Base-by-base conservation (phyloP, 1,140 invertebrate species). In the Agrilus planipennis region DNA sequence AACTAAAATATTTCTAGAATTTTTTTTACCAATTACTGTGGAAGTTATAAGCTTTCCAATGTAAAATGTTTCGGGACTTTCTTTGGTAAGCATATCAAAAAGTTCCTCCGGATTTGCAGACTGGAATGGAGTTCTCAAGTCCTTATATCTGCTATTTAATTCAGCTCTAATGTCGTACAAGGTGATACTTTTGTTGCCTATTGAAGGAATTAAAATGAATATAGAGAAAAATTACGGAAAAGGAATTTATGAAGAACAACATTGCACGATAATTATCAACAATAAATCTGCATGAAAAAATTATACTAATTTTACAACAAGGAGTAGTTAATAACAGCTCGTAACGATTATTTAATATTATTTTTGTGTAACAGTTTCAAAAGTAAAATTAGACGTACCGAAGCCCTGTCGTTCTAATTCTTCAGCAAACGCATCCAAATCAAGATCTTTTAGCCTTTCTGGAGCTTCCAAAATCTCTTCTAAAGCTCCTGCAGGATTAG, bases 361-460 rank as follows among this genome's bases (percentile, higher is more conserved):
- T n/a, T n/a, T n/a, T n/a, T n/a, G n/a, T n/a, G 15, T 21, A 40
- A 18, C 27, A 15, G 16, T 21, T 9, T 23, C 18, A 27, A 12
- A 31, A 30, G n/a, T 16, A 30, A 3, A 9, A 30, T 14, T 18
- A 29, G 34, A 34, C 27, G 11, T 41, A 45, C 44, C 50, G 40
- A 55, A 57, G 27, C 75, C 82, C 68, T 96, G 93, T 47, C 92
- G 72, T 57, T 96, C 86, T 34, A 99, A 68, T 67, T 99, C 95
- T 49, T 94, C 89, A 9, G 94, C 94, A 63, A 99, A 99, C 0
- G 95, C 95, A 65, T 99, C 94, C 20, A 99, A 67, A 75, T 99
- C 95, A 4, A 99, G 68, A 64, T 99, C 95, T 61, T 94, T 94
- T 0, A 99, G 67, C 52, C 89, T 74, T 51, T 97, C 92, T 0